These are phyloP conservation scores for Amitus sp. DNA, from an alignment of 2,888 invertebrate genomes.

Conservation along the genomic window DNA sequence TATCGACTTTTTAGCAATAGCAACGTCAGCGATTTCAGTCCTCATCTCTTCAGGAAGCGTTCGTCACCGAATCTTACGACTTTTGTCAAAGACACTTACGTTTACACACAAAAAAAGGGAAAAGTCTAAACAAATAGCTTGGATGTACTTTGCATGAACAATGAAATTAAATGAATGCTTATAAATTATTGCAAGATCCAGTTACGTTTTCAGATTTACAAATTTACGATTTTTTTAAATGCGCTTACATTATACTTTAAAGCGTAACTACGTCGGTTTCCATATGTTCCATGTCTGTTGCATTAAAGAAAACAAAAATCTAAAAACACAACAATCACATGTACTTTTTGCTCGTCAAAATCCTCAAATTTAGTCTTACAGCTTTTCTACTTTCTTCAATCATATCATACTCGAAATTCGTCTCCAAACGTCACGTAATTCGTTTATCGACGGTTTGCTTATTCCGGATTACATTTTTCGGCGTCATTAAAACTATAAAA, in stretches of 20 bases:
- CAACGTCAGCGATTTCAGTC: constrained; percentile 13
- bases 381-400: no score
- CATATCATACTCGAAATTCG: no score
- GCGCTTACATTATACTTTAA: not conserved
- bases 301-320: not conserved
- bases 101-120: no score
- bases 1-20: not conserved
- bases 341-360: constrained; percentile 12
- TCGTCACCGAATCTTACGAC: constrained; percentile 20
- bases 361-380: constrained; percentile 6
- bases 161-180: no score
- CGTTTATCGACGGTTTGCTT: no score
- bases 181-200: constrained; percentile 1
- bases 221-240: not conserved
- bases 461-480: not conserved
- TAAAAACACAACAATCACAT: not conserved
- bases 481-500: not conserved
- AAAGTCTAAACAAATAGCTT: not conserved
- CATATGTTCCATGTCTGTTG: not conserved
- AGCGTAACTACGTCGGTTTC: not conserved
- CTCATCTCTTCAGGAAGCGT: constrained; percentile 22
- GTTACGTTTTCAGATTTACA: not conserved
- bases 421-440: no score
- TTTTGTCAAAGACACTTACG: no score
- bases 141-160: no score